Conservation (phyloP, 2,113 vertebrate genomes). For the Mugil cephalus region DNA sequence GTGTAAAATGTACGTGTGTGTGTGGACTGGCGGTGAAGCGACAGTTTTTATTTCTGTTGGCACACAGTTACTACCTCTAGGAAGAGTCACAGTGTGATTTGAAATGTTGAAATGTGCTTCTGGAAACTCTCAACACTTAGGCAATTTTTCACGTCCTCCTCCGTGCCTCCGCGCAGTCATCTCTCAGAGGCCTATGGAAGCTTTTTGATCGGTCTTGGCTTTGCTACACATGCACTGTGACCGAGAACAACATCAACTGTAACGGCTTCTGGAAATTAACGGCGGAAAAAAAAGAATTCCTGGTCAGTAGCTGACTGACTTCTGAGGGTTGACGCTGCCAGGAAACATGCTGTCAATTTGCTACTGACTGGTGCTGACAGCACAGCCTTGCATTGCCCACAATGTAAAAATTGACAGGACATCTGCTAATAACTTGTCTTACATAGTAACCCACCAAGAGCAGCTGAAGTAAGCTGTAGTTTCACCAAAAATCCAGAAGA, state of each 20-base stretch:
- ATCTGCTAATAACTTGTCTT: background rate
- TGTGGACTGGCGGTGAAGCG: conserved; percentile 17
- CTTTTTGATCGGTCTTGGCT: background rate
- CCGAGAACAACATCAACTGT: background rate
- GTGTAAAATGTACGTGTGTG: conserved; percentile 26
- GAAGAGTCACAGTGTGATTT: conserved; percentile 27
- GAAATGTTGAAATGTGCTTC: conserved; percentile 29
- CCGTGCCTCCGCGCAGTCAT: conserved; percentile 1
- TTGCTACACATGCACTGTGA: background rate
- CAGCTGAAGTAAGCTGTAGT: too few relatives aligned
- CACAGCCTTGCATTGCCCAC: background rate
- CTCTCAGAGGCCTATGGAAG: background rate
- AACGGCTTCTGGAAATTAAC: background rate
- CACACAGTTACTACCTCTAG: conserved; percentile 38
- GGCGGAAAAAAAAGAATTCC: too few relatives aligned
- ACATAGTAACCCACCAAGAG: too few relatives aligned
- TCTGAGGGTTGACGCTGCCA: too few relatives aligned
- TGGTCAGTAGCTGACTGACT: too few relatives aligned
- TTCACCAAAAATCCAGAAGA: too few relatives aligned
- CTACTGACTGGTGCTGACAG: too few relatives aligned
- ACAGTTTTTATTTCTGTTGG: conserved; percentile 49
- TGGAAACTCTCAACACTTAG: conserved; percentile 33
- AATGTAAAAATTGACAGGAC: background rate
- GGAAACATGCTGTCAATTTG: too few relatives aligned
- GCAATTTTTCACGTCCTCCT: conserved; percentile 12